Base-by-base conservation (phyloP, 2,113 vertebrate genomes). In the Sakesphorus luctuosus region DNA sequence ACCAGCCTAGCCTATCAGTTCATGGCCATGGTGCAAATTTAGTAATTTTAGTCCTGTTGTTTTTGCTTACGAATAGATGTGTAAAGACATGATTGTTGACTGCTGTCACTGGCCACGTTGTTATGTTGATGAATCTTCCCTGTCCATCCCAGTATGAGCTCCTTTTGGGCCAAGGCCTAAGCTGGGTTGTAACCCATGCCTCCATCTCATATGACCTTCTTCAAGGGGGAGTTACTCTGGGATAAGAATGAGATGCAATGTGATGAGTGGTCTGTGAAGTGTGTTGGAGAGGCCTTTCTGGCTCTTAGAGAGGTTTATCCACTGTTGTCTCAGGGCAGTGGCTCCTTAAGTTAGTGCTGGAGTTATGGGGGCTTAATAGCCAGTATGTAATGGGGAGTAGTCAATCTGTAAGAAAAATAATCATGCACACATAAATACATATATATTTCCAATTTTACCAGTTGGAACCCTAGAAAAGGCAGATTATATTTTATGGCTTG, bases 401-500 rank as follows among this genome's bases (percentile, higher is more conserved):
- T 59, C 89, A 94, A 29, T 89, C 89, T 71, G 49, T 90, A 59
- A 85, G 84, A 84, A 76, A 84, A 78, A 84, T 13, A 85, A 77
- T 76, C 52, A 78, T 35, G 52, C 40, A 58, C 52, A 13, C 18
- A 26, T n/a, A 61, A 46, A 63, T 49, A n/a, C 21, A 53, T 65
- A 89, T 62, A 53, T 80, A 82, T 79, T 97, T 93, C 93, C 76
- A 95, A 95, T 87, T 95, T 97, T 98, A 96, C 92, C 63, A 56
- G 62, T 95, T 97, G 96, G 94, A 96, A 61, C 96, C 90, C 69
- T 87, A 96, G 90, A 93, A 97, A 97, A 97, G 94, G 65, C 78
- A 96, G 89, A 96, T 97, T 97, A 94, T 95, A 74, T 97, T 97
- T 98, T 98, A 97, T 96, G 91, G 88, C 96, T 97, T 97, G 95